Conservation (phyloP, 2,113 vertebrate genomes). For the Cisticola juncidis region DNA sequence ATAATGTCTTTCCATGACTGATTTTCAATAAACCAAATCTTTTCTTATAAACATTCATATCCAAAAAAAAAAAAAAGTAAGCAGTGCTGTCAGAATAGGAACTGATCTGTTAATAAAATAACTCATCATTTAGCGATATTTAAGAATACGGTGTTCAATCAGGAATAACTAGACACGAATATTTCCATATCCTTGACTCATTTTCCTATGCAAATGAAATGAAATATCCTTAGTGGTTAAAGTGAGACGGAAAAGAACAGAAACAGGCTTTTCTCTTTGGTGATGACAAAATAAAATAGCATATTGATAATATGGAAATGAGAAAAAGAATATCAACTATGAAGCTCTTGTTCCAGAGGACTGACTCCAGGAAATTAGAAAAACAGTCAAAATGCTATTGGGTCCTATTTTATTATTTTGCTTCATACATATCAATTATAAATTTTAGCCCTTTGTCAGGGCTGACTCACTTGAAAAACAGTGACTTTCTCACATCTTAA, state of each 20-base stretch:
- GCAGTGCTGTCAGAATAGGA: not conserved
- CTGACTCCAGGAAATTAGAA: conserved; percentile 35
- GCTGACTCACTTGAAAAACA: not conserved
- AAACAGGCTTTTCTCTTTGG: not conserved
- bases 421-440: not conserved
- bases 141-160: not conserved
- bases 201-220: not conserved
- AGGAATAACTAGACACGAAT: not conserved
- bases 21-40: not conserved
- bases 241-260: not conserved
- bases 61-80: not conserved
- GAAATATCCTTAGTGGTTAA: not conserved
- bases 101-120: not conserved
- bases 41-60: not conserved
- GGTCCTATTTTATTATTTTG: not conserved
- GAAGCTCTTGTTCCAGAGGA: not conserved
- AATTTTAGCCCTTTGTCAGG: not conserved
- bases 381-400: not conserved
- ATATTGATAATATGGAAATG: conserved; percentile 3
- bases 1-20: not conserved
- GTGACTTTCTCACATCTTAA: not conserved
- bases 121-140: not conserved
- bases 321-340: not conserved
- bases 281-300: not conserved
- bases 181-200: not conserved